Conservation (phyloP, 2,888 invertebrate species). For the Eilema griseolum region DNA sequence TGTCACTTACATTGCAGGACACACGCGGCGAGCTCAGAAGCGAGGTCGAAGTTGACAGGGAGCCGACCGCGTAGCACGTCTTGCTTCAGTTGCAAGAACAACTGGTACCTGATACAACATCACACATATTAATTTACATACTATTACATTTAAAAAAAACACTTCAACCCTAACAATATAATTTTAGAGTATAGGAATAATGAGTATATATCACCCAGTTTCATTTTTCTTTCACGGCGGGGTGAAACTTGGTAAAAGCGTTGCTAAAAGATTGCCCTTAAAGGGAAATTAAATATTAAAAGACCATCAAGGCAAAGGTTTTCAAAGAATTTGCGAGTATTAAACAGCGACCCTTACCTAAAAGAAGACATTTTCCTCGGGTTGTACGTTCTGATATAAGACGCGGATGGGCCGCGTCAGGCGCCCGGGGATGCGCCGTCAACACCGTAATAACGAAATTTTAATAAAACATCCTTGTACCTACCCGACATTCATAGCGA, state of each 20-base stretch:
- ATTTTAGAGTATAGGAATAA: conserved; percentile 30
- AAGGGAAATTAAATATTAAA: conserved; percentile 83
- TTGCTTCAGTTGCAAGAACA: conserved; percentile 98
- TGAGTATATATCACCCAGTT: conserved; percentile 32
- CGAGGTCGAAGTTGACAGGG: conserved; percentile 96
- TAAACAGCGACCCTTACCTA: conserved; percentile 69
- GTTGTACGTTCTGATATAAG: conserved; percentile 52
- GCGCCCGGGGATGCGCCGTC: conserved; percentile 56
- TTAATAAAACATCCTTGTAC: conserved; percentile 75
- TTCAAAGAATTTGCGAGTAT: conserved; percentile 77
- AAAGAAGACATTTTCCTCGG: conserved; percentile 63
- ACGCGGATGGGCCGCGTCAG: conserved; percentile 37
- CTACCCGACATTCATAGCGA: conserved; percentile 57
- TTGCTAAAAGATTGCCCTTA: conserved; percentile 63
- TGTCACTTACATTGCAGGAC: conserved; percentile 96
- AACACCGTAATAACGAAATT: conserved; percentile 76
- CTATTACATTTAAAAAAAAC: neutral
- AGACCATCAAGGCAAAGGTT: conserved; percentile 75
- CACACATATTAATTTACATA: conserved; percentile 29
- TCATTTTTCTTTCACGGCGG: conserved; percentile 59
- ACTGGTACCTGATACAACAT: conserved; percentile 92
- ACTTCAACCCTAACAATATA: conserved; percentile 3
- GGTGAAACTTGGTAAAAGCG: conserved; percentile 60
- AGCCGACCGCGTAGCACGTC: conserved; percentile 97
- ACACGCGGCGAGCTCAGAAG: conserved; percentile 96